phyloP scores from a whole-genome alignment of 2,888 invertebrate species.

The Caenorhabditis plicata region DNA sequence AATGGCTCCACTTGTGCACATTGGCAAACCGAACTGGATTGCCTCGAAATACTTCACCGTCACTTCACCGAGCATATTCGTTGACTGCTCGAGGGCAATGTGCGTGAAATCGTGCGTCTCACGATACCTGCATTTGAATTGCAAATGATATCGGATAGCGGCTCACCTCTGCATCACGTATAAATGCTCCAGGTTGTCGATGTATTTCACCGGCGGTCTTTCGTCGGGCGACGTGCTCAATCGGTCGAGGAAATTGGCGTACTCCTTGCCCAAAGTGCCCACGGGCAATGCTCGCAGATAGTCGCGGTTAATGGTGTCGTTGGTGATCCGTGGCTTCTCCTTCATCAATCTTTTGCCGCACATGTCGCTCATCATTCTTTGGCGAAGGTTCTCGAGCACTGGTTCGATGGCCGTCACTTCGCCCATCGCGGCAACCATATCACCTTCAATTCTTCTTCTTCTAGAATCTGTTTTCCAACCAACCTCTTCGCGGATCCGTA shows the following conservation, averaged over 20 bases:
- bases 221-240: constrained; percentile 89
- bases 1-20: constrained; percentile 89
- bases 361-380: constrained; percentile 76
- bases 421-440: constrained; percentile 91
- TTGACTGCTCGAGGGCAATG: constrained; percentile 86
- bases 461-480: background rate
- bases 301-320: constrained; percentile 78
- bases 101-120: constrained; percentile 95
- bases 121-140: constrained; percentile 73
- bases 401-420: constrained; percentile 83
- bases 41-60: constrained; percentile 97
- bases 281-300: constrained; percentile 76
- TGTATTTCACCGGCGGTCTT: constrained; percentile 83
- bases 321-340: constrained; percentile 84
- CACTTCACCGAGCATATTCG: constrained; percentile 80
- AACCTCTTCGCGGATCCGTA: constrained; percentile 36
- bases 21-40: constrained; percentile 88
- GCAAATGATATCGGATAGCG: constrained; percentile 75
- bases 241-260: constrained; percentile 70
- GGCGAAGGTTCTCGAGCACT: constrained; percentile 56
- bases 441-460: constrained; percentile 43
- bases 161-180: constrained; percentile 96
- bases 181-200: constrained; percentile 84
- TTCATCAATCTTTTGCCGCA: constrained; percentile 78
- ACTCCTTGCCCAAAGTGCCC: constrained; percentile 82